Evolutionary conservation across 2,888 invertebrate genomes (phyloP), one percentile per base, ranked within the genome.

Genomic region (Lymantria monacha): DNA sequence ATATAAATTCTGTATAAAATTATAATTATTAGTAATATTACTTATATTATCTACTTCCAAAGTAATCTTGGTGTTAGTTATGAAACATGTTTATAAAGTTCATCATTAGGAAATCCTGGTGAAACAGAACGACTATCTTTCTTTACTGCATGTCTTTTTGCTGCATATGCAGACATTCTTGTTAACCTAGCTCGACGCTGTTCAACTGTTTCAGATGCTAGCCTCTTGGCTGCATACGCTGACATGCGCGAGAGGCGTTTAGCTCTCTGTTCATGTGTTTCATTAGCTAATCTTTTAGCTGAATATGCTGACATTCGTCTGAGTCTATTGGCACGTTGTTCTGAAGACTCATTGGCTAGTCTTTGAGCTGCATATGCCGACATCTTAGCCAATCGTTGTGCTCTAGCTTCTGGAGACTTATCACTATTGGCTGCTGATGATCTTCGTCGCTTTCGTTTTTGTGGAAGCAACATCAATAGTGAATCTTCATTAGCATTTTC

Each of bases 251-350:
- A 79, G 13, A 91, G 70, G 0, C 91, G 80, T 46, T 67, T 75
- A 3, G 86, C 82, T 61, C 90, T 71, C 57, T 91, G 88, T 44
- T 87, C 87, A 14, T 74, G 72, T 0, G 85, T 82, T 65, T 91
- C 91, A 44, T 74, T 71, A 0, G 89, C 76, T 30, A 91, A 53
- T 42, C 90, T 70, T 52, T 76, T 83, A 0, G 91, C 88, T 9
- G 91, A 85, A 64, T 91, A 91, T 50, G 86, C 85, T 0, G 91
- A 91, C 91, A 91, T 91, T 14, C 89, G 81, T 54, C 76, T 81
- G 0, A 91, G 75, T 33, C 91, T 74, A 10, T 55, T 13, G 1
- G 85, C 80, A 0, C 91, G 80, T 64, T 88, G 87, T 12, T 83
- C 86, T 1, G 87, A 82, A 12, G 83, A 76, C 69, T 91, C 90